Evolutionary conservation across 2,113 vertebrate species (phyloP).

Genomic region (Ornithorhynchus anatinus): DNA sequence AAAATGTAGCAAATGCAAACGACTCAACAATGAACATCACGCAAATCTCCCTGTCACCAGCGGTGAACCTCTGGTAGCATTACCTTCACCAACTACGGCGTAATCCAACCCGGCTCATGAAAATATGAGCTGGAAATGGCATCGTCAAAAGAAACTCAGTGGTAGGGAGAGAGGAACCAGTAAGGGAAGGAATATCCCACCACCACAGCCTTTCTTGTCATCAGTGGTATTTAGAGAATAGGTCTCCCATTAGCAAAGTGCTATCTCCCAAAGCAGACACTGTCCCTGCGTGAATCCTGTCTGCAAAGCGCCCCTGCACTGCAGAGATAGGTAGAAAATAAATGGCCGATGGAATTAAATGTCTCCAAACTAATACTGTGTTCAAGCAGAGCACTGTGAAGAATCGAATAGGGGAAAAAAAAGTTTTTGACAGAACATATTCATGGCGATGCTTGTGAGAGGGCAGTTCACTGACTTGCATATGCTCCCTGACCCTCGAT

Average conservation of each 20-base stretch:
- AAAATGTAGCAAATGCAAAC: too few relatives aligned
- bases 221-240: neutral
- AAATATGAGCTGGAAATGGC: neutral
- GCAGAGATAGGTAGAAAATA: neutral
- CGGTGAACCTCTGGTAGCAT: too few relatives aligned
- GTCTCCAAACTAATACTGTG: neutral
- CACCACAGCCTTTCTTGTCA: neutral
- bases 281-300: neutral
- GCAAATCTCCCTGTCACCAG: too few relatives aligned
- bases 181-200: neutral
- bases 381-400: neutral
- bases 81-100: too few relatives aligned
- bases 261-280: neutral
- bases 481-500: rapidly evolving
- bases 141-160: neutral
- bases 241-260: neutral
- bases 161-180: neutral
- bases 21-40: too few relatives aligned
- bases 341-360: neutral
- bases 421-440: neutral
- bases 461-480: neutral
- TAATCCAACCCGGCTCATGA: too few relatives aligned
- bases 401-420: neutral
- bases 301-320: neutral
- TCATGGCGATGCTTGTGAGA: neutral